A percentile compares a stretch with the other conserved stretches of the same genome.
These are phyloP conservation scores for Malacoraja senta DNA, from an alignment of 2,797 vertebrate species.

Conservation along the genomic window DNA sequence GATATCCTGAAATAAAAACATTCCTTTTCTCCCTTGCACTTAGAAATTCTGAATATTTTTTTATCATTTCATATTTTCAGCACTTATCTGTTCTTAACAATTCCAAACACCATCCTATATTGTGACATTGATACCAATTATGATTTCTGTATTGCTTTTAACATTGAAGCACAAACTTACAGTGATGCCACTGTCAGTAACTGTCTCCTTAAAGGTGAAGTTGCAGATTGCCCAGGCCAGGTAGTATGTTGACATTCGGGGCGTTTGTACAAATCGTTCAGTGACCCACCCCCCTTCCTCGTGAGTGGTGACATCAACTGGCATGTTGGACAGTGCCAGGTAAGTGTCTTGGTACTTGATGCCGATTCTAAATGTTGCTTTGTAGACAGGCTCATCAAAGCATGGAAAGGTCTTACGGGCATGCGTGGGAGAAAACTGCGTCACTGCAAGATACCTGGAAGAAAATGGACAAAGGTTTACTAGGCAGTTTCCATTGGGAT, in stretches of 20 bases:
- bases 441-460: slow-evolving; percentile 75
- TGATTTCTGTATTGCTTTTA: neutral
- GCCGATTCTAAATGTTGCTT: slow-evolving; percentile 81
- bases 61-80: neutral
- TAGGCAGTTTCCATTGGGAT: neutral
- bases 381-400: slow-evolving; percentile 80
- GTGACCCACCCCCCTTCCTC: slow-evolving; percentile 78
- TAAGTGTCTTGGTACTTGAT: slow-evolving; percentile 78
- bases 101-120: neutral
- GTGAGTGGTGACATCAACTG: slow-evolving; percentile 66
- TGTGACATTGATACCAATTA: neutral
- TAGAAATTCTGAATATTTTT: neutral
- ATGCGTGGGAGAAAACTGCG: slow-evolving; percentile 82
- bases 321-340: slow-evolving; percentile 84
- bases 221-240: slow-evolving; percentile 88
- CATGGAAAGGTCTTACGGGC: slow-evolving; percentile 84
- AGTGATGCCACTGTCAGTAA: slow-evolving; percentile 68
- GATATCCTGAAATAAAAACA: neutral
- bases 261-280: slow-evolving; percentile 76
- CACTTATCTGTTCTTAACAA: neutral
- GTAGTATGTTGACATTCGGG: slow-evolving; percentile 87
- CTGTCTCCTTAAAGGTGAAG: slow-evolving; percentile 78
- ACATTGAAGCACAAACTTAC: slow-evolving; percentile 60
- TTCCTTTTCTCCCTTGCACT: neutral
- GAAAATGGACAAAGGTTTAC: slow-evolving; percentile 39